Base-by-base conservation (phyloP, 2,888 invertebrate genomes). In the Caenorhabditis macrosperma region DNA sequence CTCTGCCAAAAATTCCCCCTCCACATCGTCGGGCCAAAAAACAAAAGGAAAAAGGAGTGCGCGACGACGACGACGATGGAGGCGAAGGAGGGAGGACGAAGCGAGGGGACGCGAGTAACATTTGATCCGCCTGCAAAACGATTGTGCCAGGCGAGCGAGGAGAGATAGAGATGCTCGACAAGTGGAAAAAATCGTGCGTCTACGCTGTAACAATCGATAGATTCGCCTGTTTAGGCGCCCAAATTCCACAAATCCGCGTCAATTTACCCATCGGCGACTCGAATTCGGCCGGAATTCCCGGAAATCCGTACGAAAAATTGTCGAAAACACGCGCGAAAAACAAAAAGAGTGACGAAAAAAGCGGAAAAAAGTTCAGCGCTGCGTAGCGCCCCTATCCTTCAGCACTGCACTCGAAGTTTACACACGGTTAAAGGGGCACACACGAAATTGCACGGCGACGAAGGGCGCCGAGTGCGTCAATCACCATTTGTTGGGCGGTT, bases 361-460 rank as follows among this genome's bases (percentile, higher is more conserved):
- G 46, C 20, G 24, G 38, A 66, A 54, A 64, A 76, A 67, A 67
- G 64, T 74, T 66, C 50, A 54, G 28, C 33, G 20, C 54, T 81
- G 77, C 81, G 77, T 78, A 63, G 81, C 66, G 69, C 74, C 81
- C 81, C 74, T 78, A 81, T 77, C 24, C 48, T 44, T 38, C 17
- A 77, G 20, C 74, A 77, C 41, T 61, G 55, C 61, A 61, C 63
- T 72, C 44, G 63, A 76, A 71, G 59, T 54, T 60, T 67, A 30
- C 67, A 46, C 41, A 72, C 50, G 52, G 28, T 44, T 24, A 38
- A 44, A 52, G 81, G 81, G 81, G 81, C 67, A 76, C 74, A 63
- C 57, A 81, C 72, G 81, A 71, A 81, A 77, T 66, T 54, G 72
- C 67, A 61, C 64, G 72, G 81, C 71, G 68, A 41, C 24, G 26